Conservation (phyloP, 2,113 vertebrate genomes). For the Cryptomyrus ogoouensis region DNA sequence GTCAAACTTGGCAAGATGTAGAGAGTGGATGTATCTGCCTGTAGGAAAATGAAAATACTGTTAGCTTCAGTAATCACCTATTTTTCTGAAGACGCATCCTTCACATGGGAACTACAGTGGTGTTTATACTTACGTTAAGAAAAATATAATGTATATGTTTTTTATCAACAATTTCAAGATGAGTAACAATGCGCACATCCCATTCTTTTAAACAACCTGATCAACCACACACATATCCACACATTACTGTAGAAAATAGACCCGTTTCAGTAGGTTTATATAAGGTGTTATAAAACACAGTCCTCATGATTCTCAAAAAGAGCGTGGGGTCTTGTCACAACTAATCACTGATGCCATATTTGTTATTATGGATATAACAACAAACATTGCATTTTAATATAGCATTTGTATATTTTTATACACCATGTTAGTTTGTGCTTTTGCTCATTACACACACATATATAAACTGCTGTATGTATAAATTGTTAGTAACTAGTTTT, state of each 20-base stretch:
- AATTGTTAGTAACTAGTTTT: background rate
- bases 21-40: constrained; percentile 62
- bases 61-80: constrained; percentile 35
- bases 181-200: background rate
- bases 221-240: background rate
- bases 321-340: background rate
- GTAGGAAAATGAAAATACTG: constrained; percentile 64
- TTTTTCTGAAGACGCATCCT: background rate
- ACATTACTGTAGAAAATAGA: background rate
- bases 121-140: background rate
- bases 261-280: background rate
- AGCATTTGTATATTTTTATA: background rate
- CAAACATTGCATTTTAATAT: background rate
- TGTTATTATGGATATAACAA: background rate
- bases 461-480: background rate
- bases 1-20: constrained; percentile 65
- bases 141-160: background rate
- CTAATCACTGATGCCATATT: background rate
- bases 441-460: background rate
- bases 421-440: background rate
- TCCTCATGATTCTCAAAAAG: background rate
- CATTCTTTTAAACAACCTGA: background rate
- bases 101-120: background rate
- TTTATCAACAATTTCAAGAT: background rate
- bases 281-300: background rate